phyloP scores from a whole-genome alignment of 2,113 vertebrate genomes.

The Fulica atra region DNA sequence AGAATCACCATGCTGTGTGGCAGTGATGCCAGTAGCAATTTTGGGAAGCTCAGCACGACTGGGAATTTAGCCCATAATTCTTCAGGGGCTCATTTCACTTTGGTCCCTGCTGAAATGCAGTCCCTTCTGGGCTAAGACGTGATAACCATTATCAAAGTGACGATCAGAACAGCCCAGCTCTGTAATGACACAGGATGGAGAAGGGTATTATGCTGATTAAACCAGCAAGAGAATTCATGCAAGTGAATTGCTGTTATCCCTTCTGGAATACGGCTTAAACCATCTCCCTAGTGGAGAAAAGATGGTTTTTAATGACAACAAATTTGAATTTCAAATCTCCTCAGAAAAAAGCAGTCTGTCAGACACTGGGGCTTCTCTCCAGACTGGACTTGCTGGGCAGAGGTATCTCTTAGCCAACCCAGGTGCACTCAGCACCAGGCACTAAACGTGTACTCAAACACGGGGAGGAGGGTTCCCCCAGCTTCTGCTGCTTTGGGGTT shows the following conservation, averaged over 20 bases:
- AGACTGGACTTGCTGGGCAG: background rate
- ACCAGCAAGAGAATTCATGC: background rate
- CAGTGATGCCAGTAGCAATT: background rate
- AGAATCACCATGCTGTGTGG: background rate
- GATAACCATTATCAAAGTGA: constrained; percentile 25
- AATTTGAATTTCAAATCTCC: constrained; percentile 26
- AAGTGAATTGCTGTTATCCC: background rate
- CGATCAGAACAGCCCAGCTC: background rate
- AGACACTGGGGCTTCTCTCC: background rate
- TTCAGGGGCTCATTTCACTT: background rate
- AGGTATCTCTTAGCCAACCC: background rate
- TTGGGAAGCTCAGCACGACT: background rate
- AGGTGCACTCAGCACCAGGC: background rate
- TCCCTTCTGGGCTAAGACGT: background rate
- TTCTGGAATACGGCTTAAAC: constrained; percentile 17
- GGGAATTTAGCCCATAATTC: constrained; percentile 12
- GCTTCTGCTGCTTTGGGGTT: background rate
- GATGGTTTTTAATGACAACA: background rate
- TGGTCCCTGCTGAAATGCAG: background rate
- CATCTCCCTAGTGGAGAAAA: background rate
- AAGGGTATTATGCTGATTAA: constrained; percentile 32
- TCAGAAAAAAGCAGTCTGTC: background rate
- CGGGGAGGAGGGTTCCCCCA: background rate
- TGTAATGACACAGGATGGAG: background rate
- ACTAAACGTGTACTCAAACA: background rate